Evolutionary conservation across 2,113 vertebrate species (phyloP).

Genomic region (Kobus ellipsiprymnus): DNA sequence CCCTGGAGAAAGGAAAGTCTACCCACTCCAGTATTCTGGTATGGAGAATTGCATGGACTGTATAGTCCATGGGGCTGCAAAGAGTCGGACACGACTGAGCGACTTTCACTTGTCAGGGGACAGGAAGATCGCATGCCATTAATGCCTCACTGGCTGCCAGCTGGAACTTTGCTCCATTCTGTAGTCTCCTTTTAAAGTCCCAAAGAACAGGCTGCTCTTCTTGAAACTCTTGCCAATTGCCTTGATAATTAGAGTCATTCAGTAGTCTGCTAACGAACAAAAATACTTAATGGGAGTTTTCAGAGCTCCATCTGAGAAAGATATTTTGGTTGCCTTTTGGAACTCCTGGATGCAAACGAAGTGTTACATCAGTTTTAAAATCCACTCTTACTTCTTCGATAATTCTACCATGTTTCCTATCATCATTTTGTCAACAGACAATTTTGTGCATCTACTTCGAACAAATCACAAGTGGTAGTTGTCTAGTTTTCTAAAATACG

Average conservation of each 20-base stretch:
- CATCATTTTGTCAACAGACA: background rate
- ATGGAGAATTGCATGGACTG: background rate
- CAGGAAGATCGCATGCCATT: background rate
- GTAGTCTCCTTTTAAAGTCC: background rate
- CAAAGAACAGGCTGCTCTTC: background rate
- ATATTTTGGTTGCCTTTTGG: background rate
- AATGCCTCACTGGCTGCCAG: background rate
- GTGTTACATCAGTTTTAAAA: background rate
- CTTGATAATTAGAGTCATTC: background rate
- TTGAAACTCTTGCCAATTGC: background rate
- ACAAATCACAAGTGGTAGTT: background rate
- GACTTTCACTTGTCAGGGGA: background rate
- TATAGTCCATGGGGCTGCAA: background rate
- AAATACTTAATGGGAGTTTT: background rate
- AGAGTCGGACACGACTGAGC: background rate
- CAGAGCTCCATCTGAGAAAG: background rate
- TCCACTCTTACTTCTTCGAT: background rate
- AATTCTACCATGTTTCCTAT: background rate
- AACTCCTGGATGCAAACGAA: background rate
- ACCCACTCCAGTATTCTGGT: background rate
- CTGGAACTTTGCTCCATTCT: background rate
- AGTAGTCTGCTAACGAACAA: background rate
- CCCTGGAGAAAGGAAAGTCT: background rate
- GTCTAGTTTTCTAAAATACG: background rate
- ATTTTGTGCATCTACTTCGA: background rate